Conservation (phyloP, 2,797 vertebrate genomes). For the Myotis myotis region DNA sequence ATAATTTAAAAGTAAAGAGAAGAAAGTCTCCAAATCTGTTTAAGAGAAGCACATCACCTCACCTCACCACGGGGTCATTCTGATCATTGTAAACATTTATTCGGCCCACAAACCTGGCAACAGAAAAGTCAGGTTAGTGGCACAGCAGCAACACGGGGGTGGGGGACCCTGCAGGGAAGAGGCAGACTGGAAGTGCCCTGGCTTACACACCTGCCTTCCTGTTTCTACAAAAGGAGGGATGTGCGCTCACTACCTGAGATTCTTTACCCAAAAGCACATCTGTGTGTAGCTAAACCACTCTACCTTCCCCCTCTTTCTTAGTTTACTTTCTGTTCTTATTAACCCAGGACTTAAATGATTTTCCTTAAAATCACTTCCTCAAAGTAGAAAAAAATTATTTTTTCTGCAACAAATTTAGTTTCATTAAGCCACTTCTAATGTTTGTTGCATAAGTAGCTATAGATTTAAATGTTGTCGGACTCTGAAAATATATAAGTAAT, state of each 20-base stretch:
- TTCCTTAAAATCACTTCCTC: not conserved
- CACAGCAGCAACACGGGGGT: too few species aligned
- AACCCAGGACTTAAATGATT: not conserved
- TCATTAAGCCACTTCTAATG: not conserved
- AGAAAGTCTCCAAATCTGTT: not conserved
- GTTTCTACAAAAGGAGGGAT: not conserved
- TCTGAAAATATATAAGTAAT: fast-evolving
- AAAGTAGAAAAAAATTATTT: not conserved
- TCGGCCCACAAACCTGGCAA: slow-evolving; percentile 94
- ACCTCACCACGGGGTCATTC: slow-evolving; percentile 94
- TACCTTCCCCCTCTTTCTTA: not conserved
- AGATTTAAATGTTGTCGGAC: not conserved
- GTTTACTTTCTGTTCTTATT: not conserved
- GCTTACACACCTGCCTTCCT: not conserved
- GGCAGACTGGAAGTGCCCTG: not conserved
- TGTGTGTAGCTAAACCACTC: not conserved
- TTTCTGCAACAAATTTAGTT: not conserved
- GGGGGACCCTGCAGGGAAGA: too few species aligned
- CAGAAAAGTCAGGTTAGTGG: not conserved
- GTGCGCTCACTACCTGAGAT: not conserved
- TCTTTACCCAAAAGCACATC: not conserved
- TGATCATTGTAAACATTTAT: slow-evolving; percentile 95
- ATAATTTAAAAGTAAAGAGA: not conserved
- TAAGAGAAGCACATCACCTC: slow-evolving; percentile 46
- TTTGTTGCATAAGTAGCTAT: not conserved